Evolutionary conservation across 35 echinoderm and acorn worm species (phyloP).

Genomic region (Apostichopus parvimensis): DNA sequence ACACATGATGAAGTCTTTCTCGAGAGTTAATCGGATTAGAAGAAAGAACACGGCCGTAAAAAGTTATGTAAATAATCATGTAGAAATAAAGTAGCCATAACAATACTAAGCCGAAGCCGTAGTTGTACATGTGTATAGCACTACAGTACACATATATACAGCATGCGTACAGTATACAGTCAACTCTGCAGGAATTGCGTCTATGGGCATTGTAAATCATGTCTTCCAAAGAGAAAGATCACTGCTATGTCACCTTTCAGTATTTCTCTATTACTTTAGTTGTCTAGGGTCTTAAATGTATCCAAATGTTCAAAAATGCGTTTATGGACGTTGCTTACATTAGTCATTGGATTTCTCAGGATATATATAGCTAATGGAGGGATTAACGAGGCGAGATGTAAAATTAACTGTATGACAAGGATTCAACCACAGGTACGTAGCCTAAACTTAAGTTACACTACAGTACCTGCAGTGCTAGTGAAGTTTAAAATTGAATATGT

Average conservation of each 20-base stretch:
- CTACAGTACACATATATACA: not conserved
- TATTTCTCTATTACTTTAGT: slow-evolving; percentile 34
- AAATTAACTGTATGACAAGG: slow-evolving; percentile 19
- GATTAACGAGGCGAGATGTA: slow-evolving; percentile 46
- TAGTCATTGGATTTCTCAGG: slow-evolving; percentile 54
- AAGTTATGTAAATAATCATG: too few relatives aligned
- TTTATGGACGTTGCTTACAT: slow-evolving; percentile 40
- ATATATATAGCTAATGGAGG: slow-evolving; percentile 35
- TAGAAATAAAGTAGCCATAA: not conserved
- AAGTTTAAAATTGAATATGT: not conserved
- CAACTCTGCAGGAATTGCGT: not conserved
- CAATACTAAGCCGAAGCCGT: not conserved
- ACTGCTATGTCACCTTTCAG: slow-evolving; percentile 1
- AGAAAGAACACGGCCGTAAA: too few relatives aligned
- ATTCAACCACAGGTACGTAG: slow-evolving; percentile 4
- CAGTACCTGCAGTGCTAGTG: not conserved
- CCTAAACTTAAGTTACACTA: not conserved
- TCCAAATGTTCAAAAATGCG: slow-evolving; percentile 46
- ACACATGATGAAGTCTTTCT: too few relatives aligned
- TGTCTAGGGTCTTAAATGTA: slow-evolving; percentile 13
- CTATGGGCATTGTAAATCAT: slow-evolving; percentile 21
- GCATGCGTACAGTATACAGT: not conserved
- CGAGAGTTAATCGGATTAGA: too few relatives aligned
- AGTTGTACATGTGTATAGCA: not conserved
- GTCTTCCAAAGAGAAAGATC: slow-evolving; percentile 16